These are phyloP conservation scores for Incurvaria masculella DNA, from an alignment of 2,888 invertebrate species.

Conservation along the genomic window DNA sequence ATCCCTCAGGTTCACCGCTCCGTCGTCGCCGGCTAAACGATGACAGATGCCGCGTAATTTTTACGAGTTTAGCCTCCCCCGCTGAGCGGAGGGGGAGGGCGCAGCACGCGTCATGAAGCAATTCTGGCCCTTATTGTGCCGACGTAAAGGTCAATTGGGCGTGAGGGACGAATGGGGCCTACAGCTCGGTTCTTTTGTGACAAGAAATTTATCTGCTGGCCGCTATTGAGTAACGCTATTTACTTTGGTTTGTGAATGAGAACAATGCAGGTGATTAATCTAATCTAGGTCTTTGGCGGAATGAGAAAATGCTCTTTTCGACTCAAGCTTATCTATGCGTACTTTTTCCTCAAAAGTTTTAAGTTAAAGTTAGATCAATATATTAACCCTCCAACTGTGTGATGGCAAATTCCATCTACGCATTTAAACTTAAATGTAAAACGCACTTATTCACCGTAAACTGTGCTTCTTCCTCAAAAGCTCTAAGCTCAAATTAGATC, in stretches of 20 bases:
- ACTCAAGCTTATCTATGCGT: too few relatives aligned
- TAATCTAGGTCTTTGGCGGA: too few relatives aligned
- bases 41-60: not conserved
- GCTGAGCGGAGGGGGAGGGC: not conserved
- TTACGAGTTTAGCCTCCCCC: not conserved
- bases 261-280: too few relatives aligned
- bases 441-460: too few relatives aligned
- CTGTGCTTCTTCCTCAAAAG: too few relatives aligned
- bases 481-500: too few relatives aligned
- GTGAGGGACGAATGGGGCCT: not conserved
- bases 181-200: not conserved
- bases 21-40: not conserved
- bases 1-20: not conserved
- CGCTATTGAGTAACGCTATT: not conserved
- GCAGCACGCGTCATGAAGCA: not conserved
- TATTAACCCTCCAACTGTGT: too few relatives aligned
- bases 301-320: too few relatives aligned
- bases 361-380: too few relatives aligned
- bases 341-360: too few relatives aligned
- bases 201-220: not conserved
- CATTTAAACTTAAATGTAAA: too few relatives aligned
- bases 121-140: not conserved
- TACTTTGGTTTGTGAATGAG: not conserved
- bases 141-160: not conserved
- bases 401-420: too few relatives aligned